Conservation (phyloP, 2,888 invertebrate genomes). For the Fissipunctia ypsillon region DNA sequence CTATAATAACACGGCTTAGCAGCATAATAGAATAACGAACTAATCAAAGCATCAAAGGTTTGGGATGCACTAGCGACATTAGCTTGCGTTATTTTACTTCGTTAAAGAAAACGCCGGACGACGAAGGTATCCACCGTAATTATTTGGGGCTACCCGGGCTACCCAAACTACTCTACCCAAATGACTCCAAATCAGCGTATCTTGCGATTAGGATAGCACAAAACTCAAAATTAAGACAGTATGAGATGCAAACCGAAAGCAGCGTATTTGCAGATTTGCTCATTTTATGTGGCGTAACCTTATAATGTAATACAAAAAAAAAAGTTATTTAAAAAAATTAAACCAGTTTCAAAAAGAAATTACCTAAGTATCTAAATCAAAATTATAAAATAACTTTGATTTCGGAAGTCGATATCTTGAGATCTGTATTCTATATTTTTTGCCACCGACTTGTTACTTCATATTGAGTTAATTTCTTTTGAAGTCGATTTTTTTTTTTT, state of each 20-base stretch:
- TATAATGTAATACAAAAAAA: background rate
- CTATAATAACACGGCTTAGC: background rate
- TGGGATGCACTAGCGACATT: background rate
- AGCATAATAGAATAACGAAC: conserved; percentile 8
- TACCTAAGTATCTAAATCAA: too few relatives aligned
- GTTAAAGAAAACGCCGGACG: background rate
- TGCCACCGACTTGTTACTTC: too few relatives aligned
- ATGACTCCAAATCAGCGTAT: background rate
- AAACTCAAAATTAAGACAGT: background rate
- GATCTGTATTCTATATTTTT: too few relatives aligned
- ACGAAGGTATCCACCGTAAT: background rate
- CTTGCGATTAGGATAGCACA: background rate
- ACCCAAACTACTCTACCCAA: too few relatives aligned
- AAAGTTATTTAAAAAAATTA: too few relatives aligned
- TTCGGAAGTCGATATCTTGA: too few relatives aligned
- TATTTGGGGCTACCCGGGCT: too few relatives aligned
- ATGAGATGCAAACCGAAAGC: background rate
- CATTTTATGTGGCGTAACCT: background rate
- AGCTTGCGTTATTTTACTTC: background rate
- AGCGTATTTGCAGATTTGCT: background rate
- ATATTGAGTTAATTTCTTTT: too few relatives aligned
- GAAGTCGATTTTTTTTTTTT: too few relatives aligned
- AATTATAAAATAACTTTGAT: too few relatives aligned
- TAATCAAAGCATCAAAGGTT: conserved; percentile 3
- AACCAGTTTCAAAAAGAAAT: too few relatives aligned